Base-by-base conservation (phyloP, 2,888 invertebrate species). In the Drosophila histrio region DNA sequence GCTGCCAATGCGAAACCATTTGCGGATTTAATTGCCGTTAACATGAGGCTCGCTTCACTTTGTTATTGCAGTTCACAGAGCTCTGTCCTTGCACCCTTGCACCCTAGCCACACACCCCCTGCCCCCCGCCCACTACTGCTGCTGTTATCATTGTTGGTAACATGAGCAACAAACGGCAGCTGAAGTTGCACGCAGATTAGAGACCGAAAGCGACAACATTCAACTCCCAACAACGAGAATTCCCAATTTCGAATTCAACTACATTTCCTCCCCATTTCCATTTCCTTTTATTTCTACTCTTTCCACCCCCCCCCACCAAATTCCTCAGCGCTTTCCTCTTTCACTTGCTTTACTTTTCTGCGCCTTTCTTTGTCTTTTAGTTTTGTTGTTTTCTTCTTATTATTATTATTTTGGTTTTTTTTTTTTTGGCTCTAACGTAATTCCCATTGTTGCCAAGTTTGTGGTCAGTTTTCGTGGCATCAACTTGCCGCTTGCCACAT, bases 21-120 rank as follows among this genome's bases (percentile, higher is more conserved):
- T 89, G 88, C 68, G 77, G 83, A 88, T 88, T 86, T 87, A 87
- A 87, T 88, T 87, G 88, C 88, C 88, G 79, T 81, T 83, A 83
- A 83, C 79, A 86, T 81, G 86, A 71, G 77, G 66, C 67, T 77
- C 79, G 56, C 67, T 74, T 65, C 67, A 68, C 79, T 78, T 69
- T 76, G 66, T 67, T 60, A 62, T 43, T 76, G 58, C 34, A 41
- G 28, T 54, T 24, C 38, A 41, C 21, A 28, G 26, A 24, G 52
- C 17, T 17, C 38, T 5, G 1, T 26, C 9, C 22, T 28, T 24
- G 15, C 21, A 1, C 21, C 7, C 11, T n/a, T 38, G 15, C 36
- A 7, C 19, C 30, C 17, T 8, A 1, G 0, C 19, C 2, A 1
- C 44, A 1, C 3, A 3, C 15, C 6, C 26, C 6, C 26, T 11